Conservation (phyloP, 2,797 vertebrate genomes). For the Pipistrellus kuhlii region DNA sequence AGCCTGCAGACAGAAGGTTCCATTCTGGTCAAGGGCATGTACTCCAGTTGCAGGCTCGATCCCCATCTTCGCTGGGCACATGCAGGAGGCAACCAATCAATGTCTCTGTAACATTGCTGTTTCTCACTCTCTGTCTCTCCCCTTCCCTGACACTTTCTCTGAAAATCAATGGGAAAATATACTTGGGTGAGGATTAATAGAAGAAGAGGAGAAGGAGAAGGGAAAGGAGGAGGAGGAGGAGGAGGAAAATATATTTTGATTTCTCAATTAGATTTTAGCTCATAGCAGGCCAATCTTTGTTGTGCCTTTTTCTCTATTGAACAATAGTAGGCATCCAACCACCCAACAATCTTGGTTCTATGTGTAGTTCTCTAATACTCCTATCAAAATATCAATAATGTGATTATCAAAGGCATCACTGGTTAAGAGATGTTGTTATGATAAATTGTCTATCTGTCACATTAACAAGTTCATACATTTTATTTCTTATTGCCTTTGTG, state of each 20-base stretch:
- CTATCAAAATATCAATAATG: background rate
- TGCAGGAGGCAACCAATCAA: too few species aligned
- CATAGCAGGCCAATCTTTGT: background rate
- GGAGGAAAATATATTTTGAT: background rate
- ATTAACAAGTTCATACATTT: slow-evolving; percentile 21
- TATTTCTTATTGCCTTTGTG: background rate
- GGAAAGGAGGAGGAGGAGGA: too few species aligned
- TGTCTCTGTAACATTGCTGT: too few species aligned
- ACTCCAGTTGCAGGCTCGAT: too few species aligned
- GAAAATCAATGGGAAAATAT: too few species aligned
- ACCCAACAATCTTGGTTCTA: background rate
- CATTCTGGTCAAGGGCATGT: too few species aligned
- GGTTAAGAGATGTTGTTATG: background rate
- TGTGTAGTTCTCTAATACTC: background rate
- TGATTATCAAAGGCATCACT: background rate
- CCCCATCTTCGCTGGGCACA: too few species aligned
- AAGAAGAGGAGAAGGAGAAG: too few species aligned
- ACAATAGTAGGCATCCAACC: background rate
- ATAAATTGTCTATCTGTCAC: background rate
- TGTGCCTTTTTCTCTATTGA: background rate
- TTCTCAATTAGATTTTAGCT: slow-evolving; percentile 30
- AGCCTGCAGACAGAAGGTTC: too few species aligned
- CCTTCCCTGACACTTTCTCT: too few species aligned
- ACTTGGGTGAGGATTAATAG: too few species aligned
- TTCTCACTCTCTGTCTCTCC: too few species aligned